phyloP scores from a whole-genome alignment of 2,113 vertebrate species.

The Anser cygnoides region DNA sequence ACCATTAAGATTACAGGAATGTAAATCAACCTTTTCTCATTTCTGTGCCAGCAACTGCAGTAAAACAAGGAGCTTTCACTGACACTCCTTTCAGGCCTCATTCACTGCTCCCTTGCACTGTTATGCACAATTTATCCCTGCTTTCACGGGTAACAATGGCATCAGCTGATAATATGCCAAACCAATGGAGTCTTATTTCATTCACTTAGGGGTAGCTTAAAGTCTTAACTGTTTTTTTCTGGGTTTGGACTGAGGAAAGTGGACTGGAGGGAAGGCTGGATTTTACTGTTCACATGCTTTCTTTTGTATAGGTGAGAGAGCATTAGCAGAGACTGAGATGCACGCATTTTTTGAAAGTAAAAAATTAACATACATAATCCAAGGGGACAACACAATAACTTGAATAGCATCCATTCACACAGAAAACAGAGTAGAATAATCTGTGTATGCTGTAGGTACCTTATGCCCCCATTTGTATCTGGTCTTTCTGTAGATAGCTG shows the following conservation, averaged over 20 bases:
- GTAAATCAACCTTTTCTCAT: neutral
- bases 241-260: neutral
- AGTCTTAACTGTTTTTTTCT: neutral
- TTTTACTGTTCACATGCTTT: neutral
- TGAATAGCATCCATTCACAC: neutral
- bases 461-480: neutral
- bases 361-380: neutral
- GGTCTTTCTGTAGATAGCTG: neutral
- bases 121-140: neutral
- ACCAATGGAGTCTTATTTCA: neutral
- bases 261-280: neutral
- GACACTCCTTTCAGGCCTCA: neutral
- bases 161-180: conserved; percentile 3
- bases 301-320: neutral
- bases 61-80: neutral
- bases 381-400: neutral
- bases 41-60: neutral
- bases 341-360: neutral
- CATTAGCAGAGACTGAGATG: neutral
- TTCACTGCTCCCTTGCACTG: neutral
- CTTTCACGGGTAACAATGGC: neutral
- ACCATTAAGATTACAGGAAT: neutral
- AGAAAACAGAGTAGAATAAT: neutral
- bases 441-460: neutral
- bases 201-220: neutral